These are phyloP conservation scores for Sitophilus oryzae DNA, from an alignment of 1,140 invertebrate genomes.

Conservation along the genomic window DNA sequence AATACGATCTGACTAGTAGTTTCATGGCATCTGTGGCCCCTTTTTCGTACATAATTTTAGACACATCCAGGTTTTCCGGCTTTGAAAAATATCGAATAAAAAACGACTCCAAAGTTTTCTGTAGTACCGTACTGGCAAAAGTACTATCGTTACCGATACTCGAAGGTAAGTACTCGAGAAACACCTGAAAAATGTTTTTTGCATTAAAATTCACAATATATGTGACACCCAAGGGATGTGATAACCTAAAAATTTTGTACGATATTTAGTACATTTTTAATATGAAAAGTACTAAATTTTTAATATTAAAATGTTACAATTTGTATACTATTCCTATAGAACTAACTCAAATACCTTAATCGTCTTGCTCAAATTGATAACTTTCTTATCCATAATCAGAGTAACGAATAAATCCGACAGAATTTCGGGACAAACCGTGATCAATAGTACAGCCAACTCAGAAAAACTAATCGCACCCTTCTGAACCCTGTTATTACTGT, in stretches of 20 bases:
- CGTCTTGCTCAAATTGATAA: slow-evolving; percentile 48
- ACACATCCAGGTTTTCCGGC: slow-evolving; percentile 33
- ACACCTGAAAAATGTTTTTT: slow-evolving; percentile 42
- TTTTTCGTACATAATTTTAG: slow-evolving; percentile 44
- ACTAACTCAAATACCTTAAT: slow-evolving; percentile 44
- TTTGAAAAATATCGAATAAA: slow-evolving; percentile 46
- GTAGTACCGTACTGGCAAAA: slow-evolving; percentile 49
- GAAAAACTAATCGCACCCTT: slow-evolving; percentile 49
- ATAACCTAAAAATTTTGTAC: slow-evolving; percentile 2
- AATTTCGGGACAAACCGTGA: slow-evolving; percentile 45
- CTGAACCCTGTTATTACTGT: slow-evolving; percentile 25
- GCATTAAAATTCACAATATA: too few species aligned
- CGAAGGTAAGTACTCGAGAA: slow-evolving; percentile 54
- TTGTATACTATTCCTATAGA: neutral
- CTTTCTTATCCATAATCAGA: slow-evolving; percentile 44
- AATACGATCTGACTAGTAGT: slow-evolving; percentile 51
- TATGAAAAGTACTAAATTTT: too few species aligned
- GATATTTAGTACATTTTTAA: too few species aligned
- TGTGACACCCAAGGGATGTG: neutral
- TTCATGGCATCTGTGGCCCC: slow-evolving; percentile 50
- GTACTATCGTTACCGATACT: slow-evolving; percentile 52
- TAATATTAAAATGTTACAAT: too few species aligned
- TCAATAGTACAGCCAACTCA: slow-evolving; percentile 50
- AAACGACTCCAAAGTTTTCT: slow-evolving; percentile 51
- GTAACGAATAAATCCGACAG: slow-evolving; percentile 47